Evolutionary conservation across 2,888 invertebrate species (phyloP), one percentile per base, ranked within the genome.

Genomic region (Plagiodera versicolora): DNA sequence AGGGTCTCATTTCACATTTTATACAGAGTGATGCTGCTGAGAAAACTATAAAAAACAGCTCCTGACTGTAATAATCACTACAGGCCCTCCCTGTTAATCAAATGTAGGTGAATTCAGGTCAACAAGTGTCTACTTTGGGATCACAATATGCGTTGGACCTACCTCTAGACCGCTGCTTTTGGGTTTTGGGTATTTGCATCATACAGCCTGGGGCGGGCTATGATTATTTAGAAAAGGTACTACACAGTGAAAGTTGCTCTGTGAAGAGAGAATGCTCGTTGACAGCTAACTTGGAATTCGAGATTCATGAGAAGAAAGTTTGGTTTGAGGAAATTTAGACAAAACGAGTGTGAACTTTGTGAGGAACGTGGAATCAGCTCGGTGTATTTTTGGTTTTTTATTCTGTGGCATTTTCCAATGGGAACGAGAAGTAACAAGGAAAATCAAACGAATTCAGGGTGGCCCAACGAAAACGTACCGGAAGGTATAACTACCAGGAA

Each of bases 181-280:
- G 53, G 47, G 19, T 51, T 50, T n/a, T n/a, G n/a, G n/a, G 45
- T 50, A 55, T 61, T 55, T 58, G 58, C 44, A 32, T 53, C 32
- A 51, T 28, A 60, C 16, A 6, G 51, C 58, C 57, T 9, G n/a
- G 56, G 6, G n/a, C n/a, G n/a, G 48, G 58, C 61, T 39, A 56
- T 56, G 45, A 57, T 60, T 60, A 60, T 62, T 60, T 62, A 62
- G 65, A 65, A 65, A 65, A 56, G 60, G 56, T 60, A n/a, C n/a
- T n/a, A 62, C 44, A 51, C 28, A 65, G 64, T 65, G 64, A 65
- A 65, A 65, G 64, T 65, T 44, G 45, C 44, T 51, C 11, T 52
- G 50, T 35, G 49, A 55, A 46, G 59, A 59, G 57, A 56, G 48
- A 57, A 51, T 9, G 52, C 39, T 56, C 49, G 52, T 55, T n/a